A percentile compares a stretch with the other conserved stretches of the same genome.
These are phyloP conservation scores for Drosophila dives DNA, from an alignment of 2,888 invertebrate species.

Conservation along the genomic window DNA sequence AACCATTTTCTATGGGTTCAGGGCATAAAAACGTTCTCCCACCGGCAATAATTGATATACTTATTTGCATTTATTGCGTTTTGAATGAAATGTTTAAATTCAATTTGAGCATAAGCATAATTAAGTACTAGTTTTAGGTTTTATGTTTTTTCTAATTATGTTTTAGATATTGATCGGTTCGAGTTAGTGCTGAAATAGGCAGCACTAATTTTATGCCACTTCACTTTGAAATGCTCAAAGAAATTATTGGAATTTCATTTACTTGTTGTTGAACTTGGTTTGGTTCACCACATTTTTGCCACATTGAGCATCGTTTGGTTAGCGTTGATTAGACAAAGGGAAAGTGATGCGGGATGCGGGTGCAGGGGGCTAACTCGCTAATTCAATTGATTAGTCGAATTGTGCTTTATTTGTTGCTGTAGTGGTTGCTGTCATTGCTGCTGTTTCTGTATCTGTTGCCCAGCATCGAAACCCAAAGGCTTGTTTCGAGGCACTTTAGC, in stretches of 20 bases:
- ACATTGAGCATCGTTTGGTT: constrained; percentile 40
- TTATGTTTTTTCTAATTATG: neutral
- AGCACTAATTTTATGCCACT: neutral
- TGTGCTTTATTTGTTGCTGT: constrained; percentile 3
- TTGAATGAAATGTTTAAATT: neutral
- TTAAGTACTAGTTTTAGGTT: neutral
- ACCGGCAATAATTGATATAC: constrained; percentile 44
- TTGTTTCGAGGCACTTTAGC: constrained; percentile 41
- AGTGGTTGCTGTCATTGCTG: neutral
- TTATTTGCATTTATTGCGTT: neutral
- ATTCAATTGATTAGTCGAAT: constrained; percentile 74
- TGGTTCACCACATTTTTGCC: constrained; percentile 5
- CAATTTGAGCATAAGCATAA: neutral
- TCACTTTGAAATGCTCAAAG: neutral
- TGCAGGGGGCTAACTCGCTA: constrained; percentile 28
- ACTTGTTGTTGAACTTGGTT: constrained; percentile 17
- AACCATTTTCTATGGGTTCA: no score
- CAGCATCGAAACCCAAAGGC: neutral
- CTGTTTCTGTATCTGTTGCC: neutral
- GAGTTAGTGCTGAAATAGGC: neutral
- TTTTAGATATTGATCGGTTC: neutral
- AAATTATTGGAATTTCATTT: constrained; percentile 11
- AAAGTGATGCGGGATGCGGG: neutral
- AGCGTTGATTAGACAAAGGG: constrained; percentile 51
- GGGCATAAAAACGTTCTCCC: neutral